These are phyloP conservation scores for Apostichopus japonicus DNA, from an alignment of 35 echinoderm and acorn worm genomes.

Conservation along the genomic window DNA sequence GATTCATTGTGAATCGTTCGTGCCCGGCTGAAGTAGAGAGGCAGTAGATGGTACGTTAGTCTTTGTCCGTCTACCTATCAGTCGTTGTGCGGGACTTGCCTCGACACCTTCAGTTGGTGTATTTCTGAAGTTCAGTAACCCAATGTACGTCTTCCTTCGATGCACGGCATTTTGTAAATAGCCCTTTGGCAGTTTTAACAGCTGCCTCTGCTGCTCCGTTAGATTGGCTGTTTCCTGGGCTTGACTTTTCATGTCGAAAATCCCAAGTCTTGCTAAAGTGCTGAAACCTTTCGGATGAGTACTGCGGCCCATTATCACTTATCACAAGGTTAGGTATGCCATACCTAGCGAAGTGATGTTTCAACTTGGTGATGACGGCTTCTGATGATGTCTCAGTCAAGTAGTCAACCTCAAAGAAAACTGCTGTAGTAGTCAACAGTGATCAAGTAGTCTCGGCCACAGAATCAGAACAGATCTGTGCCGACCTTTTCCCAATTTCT, in stretches of 20 bases:
- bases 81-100: too few species aligned
- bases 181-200: slow-evolving; percentile 41
- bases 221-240: slow-evolving; percentile 43
- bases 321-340: not conserved
- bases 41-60: too few species aligned
- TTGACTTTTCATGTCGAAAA: not conserved
- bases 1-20: too few species aligned
- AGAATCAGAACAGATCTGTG: too few species aligned
- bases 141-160: slow-evolving; percentile 30
- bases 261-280: not conserved
- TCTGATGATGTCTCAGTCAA: slow-evolving; percentile 25
- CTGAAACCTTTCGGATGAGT: slow-evolving; percentile 22
- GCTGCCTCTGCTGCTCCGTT: slow-evolving; percentile 48
- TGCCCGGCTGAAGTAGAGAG: too few species aligned
- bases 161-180: slow-evolving; percentile 23
- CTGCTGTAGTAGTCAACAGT: slow-evolving; percentile 37
- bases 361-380: too few species aligned
- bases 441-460: slow-evolving; percentile 35
- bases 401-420: slow-evolving; percentile 51
- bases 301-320: not conserved
- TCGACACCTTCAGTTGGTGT: too few species aligned
- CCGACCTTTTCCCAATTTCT: too few species aligned
- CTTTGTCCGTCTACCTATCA: too few species aligned
- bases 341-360: not conserved
- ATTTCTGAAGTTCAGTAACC: not conserved